Percentiles rank a stretch among this genome's conserved stretches.
Evolutionary conservation across 2,888 invertebrate genomes (phyloP).

Genomic region (Athrips mouffetella): DNA sequence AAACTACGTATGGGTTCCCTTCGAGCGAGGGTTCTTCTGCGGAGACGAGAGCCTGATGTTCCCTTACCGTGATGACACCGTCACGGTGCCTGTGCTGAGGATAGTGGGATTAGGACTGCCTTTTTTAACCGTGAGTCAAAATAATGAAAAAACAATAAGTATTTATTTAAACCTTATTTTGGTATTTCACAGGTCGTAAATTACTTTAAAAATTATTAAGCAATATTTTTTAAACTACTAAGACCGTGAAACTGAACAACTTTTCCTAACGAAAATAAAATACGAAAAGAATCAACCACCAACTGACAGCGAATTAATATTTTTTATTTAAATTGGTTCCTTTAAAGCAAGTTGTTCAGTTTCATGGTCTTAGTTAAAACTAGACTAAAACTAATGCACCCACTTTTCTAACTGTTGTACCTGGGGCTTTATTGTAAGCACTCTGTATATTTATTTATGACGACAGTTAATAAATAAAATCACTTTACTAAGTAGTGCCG

Average conservation of each 20-base stretch:
- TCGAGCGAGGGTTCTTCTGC: conserved; percentile 94
- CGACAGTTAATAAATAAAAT: no score
- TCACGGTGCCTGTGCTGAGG: conserved; percentile 84
- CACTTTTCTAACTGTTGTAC: no score
- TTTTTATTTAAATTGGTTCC: no score
- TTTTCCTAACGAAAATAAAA: background rate
- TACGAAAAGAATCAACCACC: no score
- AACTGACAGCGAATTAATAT: no score
- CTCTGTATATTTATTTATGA: no score
- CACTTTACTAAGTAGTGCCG: no score
- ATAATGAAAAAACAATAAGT: background rate
- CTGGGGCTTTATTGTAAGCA: no score
- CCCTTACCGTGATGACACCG: conserved; percentile 88
- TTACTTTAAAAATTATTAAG: background rate
- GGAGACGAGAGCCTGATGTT: conserved; percentile 93
- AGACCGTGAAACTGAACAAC: background rate
- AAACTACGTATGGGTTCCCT: conserved; percentile 72
- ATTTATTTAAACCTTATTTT: background rate
- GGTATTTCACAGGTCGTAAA: background rate
- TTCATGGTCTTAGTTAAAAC: no score
- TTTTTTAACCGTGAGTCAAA: conserved; percentile 81
- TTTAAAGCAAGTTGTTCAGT: no score
- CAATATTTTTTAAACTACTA: background rate
- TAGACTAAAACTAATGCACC: no score
- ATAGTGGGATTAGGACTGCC: conserved; percentile 84